phyloP scores from a whole-genome alignment of 2,797 vertebrate species.

The Hipposideros larvatus region DNA sequence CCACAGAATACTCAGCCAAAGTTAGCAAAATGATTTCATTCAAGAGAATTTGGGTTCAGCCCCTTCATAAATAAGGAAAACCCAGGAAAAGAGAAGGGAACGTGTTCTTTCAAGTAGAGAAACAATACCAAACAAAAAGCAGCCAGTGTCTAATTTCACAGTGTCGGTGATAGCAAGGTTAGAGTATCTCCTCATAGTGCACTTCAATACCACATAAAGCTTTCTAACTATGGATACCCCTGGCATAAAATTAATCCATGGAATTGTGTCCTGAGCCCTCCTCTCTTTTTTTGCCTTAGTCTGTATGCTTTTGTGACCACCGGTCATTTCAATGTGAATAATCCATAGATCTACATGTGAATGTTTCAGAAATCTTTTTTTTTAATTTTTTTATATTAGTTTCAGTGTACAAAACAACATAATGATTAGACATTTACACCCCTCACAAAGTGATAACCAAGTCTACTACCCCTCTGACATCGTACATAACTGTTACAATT shows the following conservation, averaged over 20 bases:
- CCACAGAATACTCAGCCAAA: constrained; percentile 24
- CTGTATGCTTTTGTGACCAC: not conserved
- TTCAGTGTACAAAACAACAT: no score
- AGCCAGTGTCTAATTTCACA: not conserved
- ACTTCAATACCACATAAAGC: not conserved
- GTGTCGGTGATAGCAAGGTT: not conserved
- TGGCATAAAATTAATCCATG: not conserved
- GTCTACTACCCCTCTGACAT: no score
- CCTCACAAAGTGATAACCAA: no score
- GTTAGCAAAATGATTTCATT: constrained; percentile 65
- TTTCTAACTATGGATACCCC: not conserved
- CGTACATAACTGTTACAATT: no score
- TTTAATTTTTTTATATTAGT: no score
- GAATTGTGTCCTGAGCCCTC: not conserved
- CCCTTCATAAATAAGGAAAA: constrained; percentile 62
- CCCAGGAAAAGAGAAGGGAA: not conserved
- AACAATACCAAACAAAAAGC: constrained; percentile 40
- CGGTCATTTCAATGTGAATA: not conserved
- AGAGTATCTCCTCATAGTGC: not conserved
- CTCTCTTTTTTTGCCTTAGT: not conserved
- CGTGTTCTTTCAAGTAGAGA: constrained; percentile 23
- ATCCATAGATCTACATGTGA: not conserved
- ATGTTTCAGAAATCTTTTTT: not conserved
- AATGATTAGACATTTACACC: no score
- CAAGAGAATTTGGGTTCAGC: constrained; percentile 66